phyloP scores from a whole-genome alignment of 2,888 invertebrate genomes.

The Euproctis similis region DNA sequence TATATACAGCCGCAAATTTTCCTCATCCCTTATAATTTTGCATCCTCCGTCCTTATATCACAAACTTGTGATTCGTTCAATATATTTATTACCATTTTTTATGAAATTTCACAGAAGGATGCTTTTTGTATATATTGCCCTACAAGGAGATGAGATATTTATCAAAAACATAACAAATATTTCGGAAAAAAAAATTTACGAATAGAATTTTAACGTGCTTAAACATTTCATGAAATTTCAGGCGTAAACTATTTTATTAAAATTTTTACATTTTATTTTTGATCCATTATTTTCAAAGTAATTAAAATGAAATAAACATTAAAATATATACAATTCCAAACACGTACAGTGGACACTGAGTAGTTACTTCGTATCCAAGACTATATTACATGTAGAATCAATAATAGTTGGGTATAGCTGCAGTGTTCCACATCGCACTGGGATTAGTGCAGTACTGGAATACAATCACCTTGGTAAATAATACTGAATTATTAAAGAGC shows the following conservation, averaged over 20 bases:
- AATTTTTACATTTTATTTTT: no score
- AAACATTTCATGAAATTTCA: no score
- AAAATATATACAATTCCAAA: no score
- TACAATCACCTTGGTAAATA: constrained; percentile 59
- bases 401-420: constrained; percentile 30
- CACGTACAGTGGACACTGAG: no score
- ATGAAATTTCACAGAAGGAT: constrained; percentile 18
- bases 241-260: no score
- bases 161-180: no score
- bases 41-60: constrained; percentile 16
- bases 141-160: neutral
- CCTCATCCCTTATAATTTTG: constrained; percentile 17
- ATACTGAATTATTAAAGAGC: constrained; percentile 47
- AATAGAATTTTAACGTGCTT: no score
- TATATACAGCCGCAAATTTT: constrained; percentile 6
- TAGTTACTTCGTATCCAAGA: no score
- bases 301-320: no score
- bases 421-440: constrained; percentile 54
- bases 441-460: constrained; percentile 47
- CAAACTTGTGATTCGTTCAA: constrained; percentile 22
- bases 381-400: no score
- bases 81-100: constrained; percentile 24
- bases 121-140: constrained; percentile 4
- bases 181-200: no score
- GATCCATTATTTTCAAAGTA: no score